phyloP scores from a whole-genome alignment of 2,797 vertebrate species.

The Periophthalmus magnuspinnatus region DNA sequence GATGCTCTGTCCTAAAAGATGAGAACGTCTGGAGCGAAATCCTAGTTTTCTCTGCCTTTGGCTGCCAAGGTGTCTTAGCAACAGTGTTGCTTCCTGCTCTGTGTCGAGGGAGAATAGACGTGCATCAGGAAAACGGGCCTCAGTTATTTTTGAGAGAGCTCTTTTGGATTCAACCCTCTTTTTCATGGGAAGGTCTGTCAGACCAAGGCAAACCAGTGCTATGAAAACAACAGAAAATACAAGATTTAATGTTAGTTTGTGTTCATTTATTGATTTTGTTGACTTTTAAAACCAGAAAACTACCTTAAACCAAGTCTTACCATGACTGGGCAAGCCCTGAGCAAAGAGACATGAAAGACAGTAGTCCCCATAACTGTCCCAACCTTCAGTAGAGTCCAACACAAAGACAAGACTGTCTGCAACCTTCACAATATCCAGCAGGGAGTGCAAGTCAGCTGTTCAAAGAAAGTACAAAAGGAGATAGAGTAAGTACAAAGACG shows the following conservation, averaged over 20 bases:
- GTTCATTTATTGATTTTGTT: not conserved
- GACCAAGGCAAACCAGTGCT: constrained; percentile 88
- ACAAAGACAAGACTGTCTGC: constrained; percentile 92
- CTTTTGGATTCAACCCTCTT: constrained; percentile 85
- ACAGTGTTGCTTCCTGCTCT: constrained; percentile 81
- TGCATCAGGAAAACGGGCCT: constrained; percentile 86
- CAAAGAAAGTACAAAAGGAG: constrained; percentile 28
- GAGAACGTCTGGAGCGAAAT: constrained; percentile 86
- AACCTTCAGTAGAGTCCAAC: constrained; percentile 86
- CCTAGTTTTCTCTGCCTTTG: constrained; percentile 89
- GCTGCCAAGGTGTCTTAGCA: constrained; percentile 86
- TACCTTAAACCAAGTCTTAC: constrained; percentile 69
- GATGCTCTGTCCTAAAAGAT: constrained; percentile 82
- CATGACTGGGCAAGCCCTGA: constrained; percentile 91
- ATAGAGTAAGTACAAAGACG: not conserved
- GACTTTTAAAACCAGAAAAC: not conserved
- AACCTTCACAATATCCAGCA: constrained; percentile 91
- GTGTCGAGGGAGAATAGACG: constrained; percentile 85
- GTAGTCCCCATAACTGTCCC: constrained; percentile 90
- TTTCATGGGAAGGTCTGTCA: constrained; percentile 82
- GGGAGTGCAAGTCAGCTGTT: constrained; percentile 85
- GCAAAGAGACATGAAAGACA: constrained; percentile 95
- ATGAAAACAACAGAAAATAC: not conserved
- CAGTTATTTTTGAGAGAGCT: constrained; percentile 81
- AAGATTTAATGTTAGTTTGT: not conserved